Conservation (phyloP, 2,797 vertebrate genomes). For the Poeciliopsis paucimaculata region DNA sequence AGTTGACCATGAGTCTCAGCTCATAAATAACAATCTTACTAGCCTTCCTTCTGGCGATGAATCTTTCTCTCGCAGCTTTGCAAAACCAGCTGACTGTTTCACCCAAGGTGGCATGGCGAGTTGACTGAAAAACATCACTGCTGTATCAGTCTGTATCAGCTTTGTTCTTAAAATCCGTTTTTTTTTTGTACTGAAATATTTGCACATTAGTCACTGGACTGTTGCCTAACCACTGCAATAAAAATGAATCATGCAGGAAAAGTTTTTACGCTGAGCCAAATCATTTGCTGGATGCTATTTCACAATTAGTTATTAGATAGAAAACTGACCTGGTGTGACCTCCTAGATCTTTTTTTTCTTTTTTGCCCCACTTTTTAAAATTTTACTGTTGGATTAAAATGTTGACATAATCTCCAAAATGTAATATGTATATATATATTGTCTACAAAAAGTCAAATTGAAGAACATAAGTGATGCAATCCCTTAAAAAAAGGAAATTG, state of each 20-base stretch:
- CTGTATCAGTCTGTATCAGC: not conserved
- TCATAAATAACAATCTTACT: conserved; percentile 46
- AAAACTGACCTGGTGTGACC: not conserved
- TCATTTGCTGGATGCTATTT: conserved; percentile 1
- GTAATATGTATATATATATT: not conserved
- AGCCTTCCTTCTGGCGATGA: conserved; percentile 20
- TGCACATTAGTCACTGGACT: not conserved
- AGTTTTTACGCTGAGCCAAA: not conserved
- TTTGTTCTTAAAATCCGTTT: not conserved
- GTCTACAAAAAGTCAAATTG: not conserved
- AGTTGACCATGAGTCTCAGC: conserved; percentile 42
- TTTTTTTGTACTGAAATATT: not conserved
- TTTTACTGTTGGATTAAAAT: not conserved
- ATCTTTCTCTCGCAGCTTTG: conserved; percentile 32
- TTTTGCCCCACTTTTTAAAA: not conserved
- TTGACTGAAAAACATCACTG: conserved; percentile 10
- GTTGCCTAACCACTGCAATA: not conserved
- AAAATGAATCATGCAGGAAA: not conserved
- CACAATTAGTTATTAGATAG: not conserved
- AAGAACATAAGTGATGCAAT: conserved; percentile 38
- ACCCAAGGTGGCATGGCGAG: conserved; percentile 10
- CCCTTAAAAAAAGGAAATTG: conserved; percentile 26
- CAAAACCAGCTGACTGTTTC: conserved; percentile 23
- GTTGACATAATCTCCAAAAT: not conserved
- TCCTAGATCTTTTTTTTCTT: not conserved